Conservation (phyloP, 2,888 invertebrate species). For the Diloba caeruleocephala region DNA sequence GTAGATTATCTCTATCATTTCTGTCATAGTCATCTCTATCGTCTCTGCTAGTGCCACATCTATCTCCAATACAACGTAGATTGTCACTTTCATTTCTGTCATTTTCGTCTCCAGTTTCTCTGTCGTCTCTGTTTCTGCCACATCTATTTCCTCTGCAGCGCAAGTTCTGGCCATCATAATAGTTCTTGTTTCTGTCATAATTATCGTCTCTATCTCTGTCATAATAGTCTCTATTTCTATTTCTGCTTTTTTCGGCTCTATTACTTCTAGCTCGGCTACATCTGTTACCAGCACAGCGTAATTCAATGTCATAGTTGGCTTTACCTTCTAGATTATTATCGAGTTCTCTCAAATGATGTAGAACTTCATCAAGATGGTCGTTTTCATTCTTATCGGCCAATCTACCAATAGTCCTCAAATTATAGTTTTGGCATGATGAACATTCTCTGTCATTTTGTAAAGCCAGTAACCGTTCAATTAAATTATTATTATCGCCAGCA, state of each 20-base stretch:
- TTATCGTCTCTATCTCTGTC: constrained; percentile 10
- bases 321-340: not conserved
- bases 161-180: constrained; percentile 10
- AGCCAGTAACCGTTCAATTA: not conserved
- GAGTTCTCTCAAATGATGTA: constrained; percentile 7
- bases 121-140: constrained; percentile 3
- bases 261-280: constrained; percentile 10
- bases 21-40: constrained; percentile 1
- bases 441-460: not conserved
- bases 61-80: constrained; percentile 16
- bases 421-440: no score
- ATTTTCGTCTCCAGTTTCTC: not conserved
- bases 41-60: constrained; percentile 9
- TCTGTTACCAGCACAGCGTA: constrained; percentile 10
- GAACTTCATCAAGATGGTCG: constrained; percentile 2
- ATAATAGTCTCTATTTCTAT: not conserved
- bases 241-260: not conserved
- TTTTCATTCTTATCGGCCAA: not conserved
- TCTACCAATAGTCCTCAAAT: no score
- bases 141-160: constrained; percentile 31
- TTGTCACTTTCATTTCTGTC: constrained; percentile 10
- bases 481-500: not conserved
- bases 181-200: constrained; percentile 5
- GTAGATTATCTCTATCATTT: constrained; percentile 12
- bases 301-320: not conserved